Percentiles rank a stretch among this genome's conserved stretches.
Conservation (phyloP, 1,140 invertebrate genomes). For the Dinothrombium tinctorium region DNA sequence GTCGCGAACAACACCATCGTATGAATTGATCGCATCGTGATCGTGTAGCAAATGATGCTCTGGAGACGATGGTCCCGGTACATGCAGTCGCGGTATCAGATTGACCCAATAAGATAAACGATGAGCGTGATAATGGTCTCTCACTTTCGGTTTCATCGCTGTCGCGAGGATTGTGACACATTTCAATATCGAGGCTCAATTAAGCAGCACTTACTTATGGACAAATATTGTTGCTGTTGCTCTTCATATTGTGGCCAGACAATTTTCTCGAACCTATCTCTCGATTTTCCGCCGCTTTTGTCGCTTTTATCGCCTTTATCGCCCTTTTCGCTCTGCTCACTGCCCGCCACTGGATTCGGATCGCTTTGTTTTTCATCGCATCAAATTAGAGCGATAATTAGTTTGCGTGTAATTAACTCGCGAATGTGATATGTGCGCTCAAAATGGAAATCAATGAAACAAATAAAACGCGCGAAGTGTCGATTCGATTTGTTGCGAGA, state of each 20-base stretch:
- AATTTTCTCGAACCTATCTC: too few relatives aligned
- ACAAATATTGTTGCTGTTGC: constrained; percentile 63
- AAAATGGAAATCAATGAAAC: too few relatives aligned
- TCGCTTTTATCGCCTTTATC: too few relatives aligned
- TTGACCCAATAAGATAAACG: constrained; percentile 85
- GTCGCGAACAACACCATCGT: constrained; percentile 24
- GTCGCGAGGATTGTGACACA: background rate
- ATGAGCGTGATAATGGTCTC: constrained; percentile 83
- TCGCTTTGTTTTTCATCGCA: too few relatives aligned
- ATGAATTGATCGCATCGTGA: constrained; percentile 21
- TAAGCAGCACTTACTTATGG: constrained; percentile 35
- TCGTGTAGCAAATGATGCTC: constrained; percentile 55
- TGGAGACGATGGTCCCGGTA: constrained; percentile 7
- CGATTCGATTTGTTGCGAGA: too few relatives aligned
- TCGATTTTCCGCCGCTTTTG: too few relatives aligned
- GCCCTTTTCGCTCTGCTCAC: too few relatives aligned
- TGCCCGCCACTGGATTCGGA: too few relatives aligned
- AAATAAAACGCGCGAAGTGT: too few relatives aligned
- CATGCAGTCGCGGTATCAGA: constrained; percentile 73
- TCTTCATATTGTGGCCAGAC: constrained; percentile 67
- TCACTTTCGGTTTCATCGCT: constrained; percentile 36
- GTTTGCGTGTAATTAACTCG: too few relatives aligned
- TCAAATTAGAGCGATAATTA: too few relatives aligned
- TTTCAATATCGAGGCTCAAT: background rate
- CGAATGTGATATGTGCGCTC: too few relatives aligned